Percentiles rank a stretch among this genome's conserved stretches.
Conservation (phyloP, 2,888 invertebrate species). For the Conops quadrifasciatus region DNA sequence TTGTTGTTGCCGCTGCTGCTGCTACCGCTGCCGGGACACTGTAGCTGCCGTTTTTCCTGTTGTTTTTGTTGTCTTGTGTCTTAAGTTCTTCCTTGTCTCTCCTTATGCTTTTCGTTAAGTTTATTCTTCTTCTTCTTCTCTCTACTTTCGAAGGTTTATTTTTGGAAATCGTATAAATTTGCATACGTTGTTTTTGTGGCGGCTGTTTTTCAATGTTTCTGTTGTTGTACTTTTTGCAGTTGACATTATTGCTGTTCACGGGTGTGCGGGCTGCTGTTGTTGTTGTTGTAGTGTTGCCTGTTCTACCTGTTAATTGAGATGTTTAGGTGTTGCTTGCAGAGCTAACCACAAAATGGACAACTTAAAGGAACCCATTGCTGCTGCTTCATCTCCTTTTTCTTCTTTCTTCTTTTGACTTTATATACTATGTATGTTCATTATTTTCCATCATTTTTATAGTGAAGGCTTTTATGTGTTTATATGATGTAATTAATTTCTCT, state of each 20-base stretch:
- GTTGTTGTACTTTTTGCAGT: too few species aligned
- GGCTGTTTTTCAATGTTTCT: too few species aligned
- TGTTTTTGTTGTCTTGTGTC: constrained; percentile 4
- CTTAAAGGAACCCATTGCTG: constrained; percentile 24
- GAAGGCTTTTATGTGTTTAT: too few species aligned
- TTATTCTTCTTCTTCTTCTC: not conserved
- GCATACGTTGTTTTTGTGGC: constrained; percentile 39
- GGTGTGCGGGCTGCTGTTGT: not conserved
- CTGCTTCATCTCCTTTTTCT: not conserved
- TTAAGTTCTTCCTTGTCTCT: constrained; percentile 22
- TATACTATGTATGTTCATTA: too few species aligned
- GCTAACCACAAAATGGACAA: constrained; percentile 27
- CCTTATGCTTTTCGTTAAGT: not conserved
- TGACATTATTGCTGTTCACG: constrained; percentile 5
- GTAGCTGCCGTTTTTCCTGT: not conserved
- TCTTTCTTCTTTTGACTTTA: too few species aligned
- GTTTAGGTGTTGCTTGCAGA: constrained; percentile 30
- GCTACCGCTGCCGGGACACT: constrained; percentile 52
- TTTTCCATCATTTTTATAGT: too few species aligned
- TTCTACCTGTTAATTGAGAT: constrained; percentile 27
- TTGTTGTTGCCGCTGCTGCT: constrained; percentile 33
- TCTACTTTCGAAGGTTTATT: not conserved
- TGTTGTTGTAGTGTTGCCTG: constrained; percentile 13
- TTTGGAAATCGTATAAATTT: constrained; percentile 28
- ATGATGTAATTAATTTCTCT: too few species aligned